Percentiles rank a stretch among this genome's conserved stretches.
These are phyloP conservation scores for Melieria picta DNA, from an alignment of 2,888 invertebrate genomes.

Conservation along the genomic window DNA sequence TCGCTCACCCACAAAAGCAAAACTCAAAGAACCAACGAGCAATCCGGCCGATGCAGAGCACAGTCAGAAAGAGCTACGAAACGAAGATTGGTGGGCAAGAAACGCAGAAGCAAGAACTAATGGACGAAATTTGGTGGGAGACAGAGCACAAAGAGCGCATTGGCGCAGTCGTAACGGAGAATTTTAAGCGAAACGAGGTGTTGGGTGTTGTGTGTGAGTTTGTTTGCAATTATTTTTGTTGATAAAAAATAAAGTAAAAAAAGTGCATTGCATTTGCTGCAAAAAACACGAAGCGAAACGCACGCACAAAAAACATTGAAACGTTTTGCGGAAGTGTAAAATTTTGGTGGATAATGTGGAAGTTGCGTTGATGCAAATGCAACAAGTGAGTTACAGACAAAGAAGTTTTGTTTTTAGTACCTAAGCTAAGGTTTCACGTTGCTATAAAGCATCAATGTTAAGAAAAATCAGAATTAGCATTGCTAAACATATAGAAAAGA, in stretches of 20 bases:
- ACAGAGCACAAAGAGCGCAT: slow-evolving; percentile 24
- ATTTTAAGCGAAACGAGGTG: slow-evolving; percentile 28
- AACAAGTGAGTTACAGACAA: slow-evolving; percentile 2
- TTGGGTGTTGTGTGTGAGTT: slow-evolving; percentile 4
- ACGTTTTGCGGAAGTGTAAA: background rate
- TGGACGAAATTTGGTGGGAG: slow-evolving; percentile 10
- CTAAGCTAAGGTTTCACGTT: too few relatives aligned
- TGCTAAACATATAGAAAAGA: too few relatives aligned
- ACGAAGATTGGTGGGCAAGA: background rate
- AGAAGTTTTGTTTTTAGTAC: too few relatives aligned
- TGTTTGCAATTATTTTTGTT: slow-evolving; percentile 16
- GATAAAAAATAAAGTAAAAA: slow-evolving; percentile 1
- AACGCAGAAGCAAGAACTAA: background rate
- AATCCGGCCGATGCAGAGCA: too few relatives aligned
- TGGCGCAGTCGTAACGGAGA: slow-evolving; percentile 37
- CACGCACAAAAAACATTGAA: background rate
- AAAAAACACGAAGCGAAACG: slow-evolving; percentile 2
- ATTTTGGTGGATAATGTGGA: background rate
- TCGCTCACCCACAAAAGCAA: too few relatives aligned
- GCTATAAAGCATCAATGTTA: too few relatives aligned
- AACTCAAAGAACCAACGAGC: too few relatives aligned
- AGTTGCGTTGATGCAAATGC: background rate
- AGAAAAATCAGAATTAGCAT: too few relatives aligned
- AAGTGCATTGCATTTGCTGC: background rate
- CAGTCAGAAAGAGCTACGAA: too few relatives aligned